Conservation (phyloP, 2,797 vertebrate genomes). For the Crocodylus rhombifer region DNA sequence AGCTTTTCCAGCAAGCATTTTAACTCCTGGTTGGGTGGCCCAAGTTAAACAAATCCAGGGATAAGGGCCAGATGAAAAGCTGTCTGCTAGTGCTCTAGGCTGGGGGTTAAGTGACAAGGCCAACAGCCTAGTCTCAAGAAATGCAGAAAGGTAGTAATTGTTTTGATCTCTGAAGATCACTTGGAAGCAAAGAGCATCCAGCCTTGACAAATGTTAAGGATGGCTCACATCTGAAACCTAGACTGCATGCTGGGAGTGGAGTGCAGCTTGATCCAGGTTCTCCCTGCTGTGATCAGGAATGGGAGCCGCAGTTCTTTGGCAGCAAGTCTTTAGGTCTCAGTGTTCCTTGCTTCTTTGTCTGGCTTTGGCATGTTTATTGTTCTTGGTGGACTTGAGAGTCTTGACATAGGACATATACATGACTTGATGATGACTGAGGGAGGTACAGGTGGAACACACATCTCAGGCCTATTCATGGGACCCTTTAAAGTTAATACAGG, state of each 20-base stretch:
- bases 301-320: neutral
- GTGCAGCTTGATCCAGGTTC: neutral
- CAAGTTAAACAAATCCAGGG: no score
- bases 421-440: neutral
- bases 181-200: neutral
- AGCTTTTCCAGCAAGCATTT: no score
- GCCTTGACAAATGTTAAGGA: neutral
- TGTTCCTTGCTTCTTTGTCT: neutral
- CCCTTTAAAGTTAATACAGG: neutral
- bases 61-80: neutral
- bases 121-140: no score
- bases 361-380: neutral
- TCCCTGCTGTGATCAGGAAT: neutral
- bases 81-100: neutral
- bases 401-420: neutral
- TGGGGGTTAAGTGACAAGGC: neutral
- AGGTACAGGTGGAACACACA: neutral
- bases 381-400: neutral
- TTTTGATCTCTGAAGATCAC: neutral
- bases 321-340: neutral
- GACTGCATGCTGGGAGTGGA: neutral
- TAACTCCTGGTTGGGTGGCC: no score
- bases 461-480: neutral
- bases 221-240: neutral
- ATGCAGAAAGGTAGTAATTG: no score